Evolutionary conservation across 2,113 vertebrate genomes (phyloP), one percentile per base, ranked within the genome.

Genomic region (Rhegmatorhina hoffmannsi): DNA sequence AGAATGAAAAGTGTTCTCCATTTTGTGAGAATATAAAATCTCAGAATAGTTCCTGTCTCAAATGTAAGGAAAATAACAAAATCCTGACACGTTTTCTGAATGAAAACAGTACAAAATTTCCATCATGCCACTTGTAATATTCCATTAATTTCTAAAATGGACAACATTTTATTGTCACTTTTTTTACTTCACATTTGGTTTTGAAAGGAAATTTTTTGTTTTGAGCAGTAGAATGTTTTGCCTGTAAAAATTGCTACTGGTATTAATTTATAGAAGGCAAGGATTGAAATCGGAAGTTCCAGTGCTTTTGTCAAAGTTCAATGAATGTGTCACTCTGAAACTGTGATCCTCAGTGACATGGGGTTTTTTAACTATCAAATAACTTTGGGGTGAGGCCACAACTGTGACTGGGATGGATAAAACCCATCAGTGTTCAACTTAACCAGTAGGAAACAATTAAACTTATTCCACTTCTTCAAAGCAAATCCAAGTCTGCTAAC

Each of bases 51-150:
- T 94, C 29, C 25, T 53, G 24, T 44, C 79, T 92, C 44, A 79
- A 83, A 88, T 44, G 55, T 17, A 91, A 94, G 66, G 28, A 89
- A 90, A 92, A 87, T 59, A 26, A 36, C 62, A 94, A 75, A 79
- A 63, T 49, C 26, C 49, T 49, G 59, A 89, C 23, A 16, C 7
- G 3, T 31, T 70, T 80, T 85, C 72, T 81, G 36, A 92, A 84
- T 36, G 2, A 77, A 92, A 88, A 75, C 46, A 75, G 17, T 18
- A 46, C 6, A 19, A 66, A 40, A 58, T 66, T 84, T 67, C 47
- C 60, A 53, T 59, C 3, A 53, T 36, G 17, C 13, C 16, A 63
- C 70, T 70, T 95, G 16, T 38, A 94, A 38, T 34, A 63, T 18
- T 70, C 28, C 19, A 66, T 78, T 83, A 47, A 46, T 84, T 96